Conservation (phyloP, 2,888 invertebrate genomes). For the Nephrotoma guestfalica region DNA sequence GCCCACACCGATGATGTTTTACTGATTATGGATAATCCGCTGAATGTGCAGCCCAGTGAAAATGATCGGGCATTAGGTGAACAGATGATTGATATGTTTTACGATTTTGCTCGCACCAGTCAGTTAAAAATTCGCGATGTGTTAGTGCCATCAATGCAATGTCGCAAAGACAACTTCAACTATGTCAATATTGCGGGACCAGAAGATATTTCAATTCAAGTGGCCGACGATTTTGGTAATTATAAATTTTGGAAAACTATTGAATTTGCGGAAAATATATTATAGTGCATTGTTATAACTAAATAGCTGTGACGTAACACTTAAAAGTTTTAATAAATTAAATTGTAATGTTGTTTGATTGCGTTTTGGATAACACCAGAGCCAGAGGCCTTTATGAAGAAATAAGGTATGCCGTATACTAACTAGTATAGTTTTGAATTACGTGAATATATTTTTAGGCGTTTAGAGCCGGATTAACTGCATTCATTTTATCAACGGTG, state of each 20-base stretch:
- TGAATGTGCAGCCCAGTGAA: neutral
- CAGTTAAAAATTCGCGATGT: neutral
- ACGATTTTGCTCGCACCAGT: neutral
- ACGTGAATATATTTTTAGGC: no score
- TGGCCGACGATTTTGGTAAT: neutral
- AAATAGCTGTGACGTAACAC: no score
- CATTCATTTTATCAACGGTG: no score
- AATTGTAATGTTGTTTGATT: no score
- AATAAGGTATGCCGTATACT: no score
- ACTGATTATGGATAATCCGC: neutral
- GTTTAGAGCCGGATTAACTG: no score
- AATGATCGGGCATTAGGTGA: neutral
- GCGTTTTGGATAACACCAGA: no score
- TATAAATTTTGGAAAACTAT: neutral
- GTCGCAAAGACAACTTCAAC: neutral
- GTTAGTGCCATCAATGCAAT: neutral
- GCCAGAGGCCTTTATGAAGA: no score
- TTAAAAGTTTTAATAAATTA: no score
- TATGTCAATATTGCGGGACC: neutral
- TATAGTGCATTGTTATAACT: no score
- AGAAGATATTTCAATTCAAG: neutral
- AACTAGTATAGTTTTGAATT: no score
- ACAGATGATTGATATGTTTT: neutral
- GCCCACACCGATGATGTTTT: neutral
- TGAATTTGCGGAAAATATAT: neutral